Percentiles rank a stretch among this genome's conserved stretches.
Evolutionary conservation across 2,888 invertebrate species (phyloP).

Genomic region (Pollenia amentaria): DNA sequence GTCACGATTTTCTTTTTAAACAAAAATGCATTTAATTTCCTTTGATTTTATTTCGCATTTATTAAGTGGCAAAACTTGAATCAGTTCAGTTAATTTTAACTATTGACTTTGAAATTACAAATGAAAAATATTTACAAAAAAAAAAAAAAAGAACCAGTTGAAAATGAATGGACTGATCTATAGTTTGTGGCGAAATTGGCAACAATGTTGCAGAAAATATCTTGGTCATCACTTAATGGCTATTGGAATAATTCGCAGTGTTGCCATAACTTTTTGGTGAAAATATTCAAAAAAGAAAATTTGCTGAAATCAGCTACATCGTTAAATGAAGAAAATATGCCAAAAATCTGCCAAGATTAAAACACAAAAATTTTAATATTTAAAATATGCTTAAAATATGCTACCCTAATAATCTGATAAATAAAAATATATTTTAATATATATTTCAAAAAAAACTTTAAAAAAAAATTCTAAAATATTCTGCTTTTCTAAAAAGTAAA

Average conservation of each 20-base stretch:
- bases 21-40: conserved; percentile 43
- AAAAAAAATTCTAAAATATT: too few species aligned
- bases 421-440: too few species aligned
- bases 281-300: too few species aligned
- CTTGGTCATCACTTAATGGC: neutral
- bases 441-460: too few species aligned
- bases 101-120: conserved; percentile 36
- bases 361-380: too few species aligned
- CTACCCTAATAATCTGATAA: too few species aligned
- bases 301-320: too few species aligned
- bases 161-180: neutral
- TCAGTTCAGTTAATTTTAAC: conserved; percentile 40
- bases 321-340: too few species aligned
- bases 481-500: too few species aligned
- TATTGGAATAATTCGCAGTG: neutral
- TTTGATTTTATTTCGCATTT: neutral
- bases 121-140: conserved; percentile 41
- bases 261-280: too few species aligned
- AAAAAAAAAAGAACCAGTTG: conserved; percentile 37
- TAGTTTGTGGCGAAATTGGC: neutral
- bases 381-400: too few species aligned
- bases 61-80: conserved; percentile 2
- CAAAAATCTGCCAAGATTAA: too few species aligned
- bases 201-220: conserved; percentile 11
- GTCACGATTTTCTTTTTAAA: conserved; percentile 49